Evolutionary conservation across 2,113 vertebrate species (phyloP).

Genomic region (Scomber colias): DNA sequence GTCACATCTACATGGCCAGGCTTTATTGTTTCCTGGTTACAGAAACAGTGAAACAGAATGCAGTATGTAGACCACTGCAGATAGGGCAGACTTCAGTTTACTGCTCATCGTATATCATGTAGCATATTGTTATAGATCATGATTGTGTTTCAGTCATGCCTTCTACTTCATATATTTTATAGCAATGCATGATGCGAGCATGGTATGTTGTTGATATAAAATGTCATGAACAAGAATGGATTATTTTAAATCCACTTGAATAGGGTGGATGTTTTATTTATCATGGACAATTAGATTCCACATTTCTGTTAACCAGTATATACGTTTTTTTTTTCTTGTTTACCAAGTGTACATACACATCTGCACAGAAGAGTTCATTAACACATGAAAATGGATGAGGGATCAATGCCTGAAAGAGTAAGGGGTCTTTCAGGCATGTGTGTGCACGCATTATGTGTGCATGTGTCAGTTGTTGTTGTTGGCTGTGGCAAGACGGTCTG

Average conservation of each 20-base stretch:
- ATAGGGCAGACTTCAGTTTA: neutral
- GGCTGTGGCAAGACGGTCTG: constrained; percentile 26
- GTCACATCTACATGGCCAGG: neutral
- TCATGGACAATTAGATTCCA: too few species aligned
- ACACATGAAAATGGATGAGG: too few species aligned
- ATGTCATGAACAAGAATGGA: too few species aligned
- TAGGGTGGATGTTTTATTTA: too few species aligned
- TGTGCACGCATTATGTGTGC: constrained; percentile 9
- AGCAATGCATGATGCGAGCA: too few species aligned
- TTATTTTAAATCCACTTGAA: too few species aligned
- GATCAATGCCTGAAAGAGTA: too few species aligned
- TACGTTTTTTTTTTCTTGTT: neutral
- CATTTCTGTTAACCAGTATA: too few species aligned
- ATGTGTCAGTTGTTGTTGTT: neutral
- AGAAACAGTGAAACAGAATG: constrained; percentile 12
- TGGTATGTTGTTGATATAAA: too few species aligned
- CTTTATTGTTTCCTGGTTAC: constrained; percentile 26
- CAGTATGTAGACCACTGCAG: neutral
- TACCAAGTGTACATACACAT: neutral
- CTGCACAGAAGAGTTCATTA: constrained; percentile 13
- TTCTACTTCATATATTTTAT: too few species aligned
- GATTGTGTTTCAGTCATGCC: too few species aligned
- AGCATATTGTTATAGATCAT: neutral
- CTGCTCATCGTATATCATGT: neutral
- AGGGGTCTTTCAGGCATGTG: neutral